Evolutionary conservation across 2,113 vertebrate genomes (phyloP).

Genomic region (Sakesphorus luctuosus): DNA sequence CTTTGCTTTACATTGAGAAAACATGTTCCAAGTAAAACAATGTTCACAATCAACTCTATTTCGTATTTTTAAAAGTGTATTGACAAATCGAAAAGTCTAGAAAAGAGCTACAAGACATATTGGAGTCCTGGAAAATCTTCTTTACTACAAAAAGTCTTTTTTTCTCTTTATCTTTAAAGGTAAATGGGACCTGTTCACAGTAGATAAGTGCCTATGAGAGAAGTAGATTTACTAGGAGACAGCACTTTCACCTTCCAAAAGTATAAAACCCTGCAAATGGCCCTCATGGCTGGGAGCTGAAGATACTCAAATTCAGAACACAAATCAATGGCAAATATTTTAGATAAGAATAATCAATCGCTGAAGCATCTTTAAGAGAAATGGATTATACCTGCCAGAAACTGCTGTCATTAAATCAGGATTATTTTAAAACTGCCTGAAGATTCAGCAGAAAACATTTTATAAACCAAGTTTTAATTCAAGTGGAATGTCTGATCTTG

Average conservation of each 20-base stretch:
- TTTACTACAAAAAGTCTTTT: background rate
- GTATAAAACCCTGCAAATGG: background rate
- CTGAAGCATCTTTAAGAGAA: background rate
- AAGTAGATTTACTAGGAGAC: background rate
- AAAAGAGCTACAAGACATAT: background rate
- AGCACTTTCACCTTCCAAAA: slow-evolving; percentile 5
- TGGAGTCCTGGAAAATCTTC: background rate
- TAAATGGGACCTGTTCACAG: background rate
- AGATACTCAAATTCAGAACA: background rate
- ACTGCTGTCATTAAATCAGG: background rate
- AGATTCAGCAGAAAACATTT: background rate
- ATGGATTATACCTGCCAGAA: background rate
- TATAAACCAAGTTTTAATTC: background rate
- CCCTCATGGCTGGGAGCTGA: background rate
- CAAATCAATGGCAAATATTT: slow-evolving; percentile 2
- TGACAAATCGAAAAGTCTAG: background rate
- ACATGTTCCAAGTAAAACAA: background rate
- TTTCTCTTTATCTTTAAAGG: background rate
- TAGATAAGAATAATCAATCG: slow-evolving; percentile 14
- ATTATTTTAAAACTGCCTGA: background rate
- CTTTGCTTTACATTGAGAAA: background rate
- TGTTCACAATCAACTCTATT: background rate
- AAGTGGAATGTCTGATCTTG: background rate
- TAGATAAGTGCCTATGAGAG: background rate
- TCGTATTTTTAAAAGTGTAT: background rate